Conservation (phyloP, 1,140 invertebrate genomes). For the Diabrotica undecimpunctata region DNA sequence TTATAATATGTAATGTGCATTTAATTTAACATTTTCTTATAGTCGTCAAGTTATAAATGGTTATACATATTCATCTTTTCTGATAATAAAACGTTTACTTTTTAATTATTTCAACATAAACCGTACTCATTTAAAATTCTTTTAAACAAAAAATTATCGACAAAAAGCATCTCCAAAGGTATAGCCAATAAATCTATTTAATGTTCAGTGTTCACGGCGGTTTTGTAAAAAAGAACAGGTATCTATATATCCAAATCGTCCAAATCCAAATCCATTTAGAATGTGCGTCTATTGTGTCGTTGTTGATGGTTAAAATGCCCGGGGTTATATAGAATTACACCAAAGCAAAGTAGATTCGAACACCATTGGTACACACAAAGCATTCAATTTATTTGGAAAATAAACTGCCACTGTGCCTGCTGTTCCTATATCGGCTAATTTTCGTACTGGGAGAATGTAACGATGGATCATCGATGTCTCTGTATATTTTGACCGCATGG, state of each 20-base stretch:
- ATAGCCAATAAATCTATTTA: slow-evolving; percentile 1
- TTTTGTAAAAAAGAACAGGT: not conserved
- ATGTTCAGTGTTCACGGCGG: not conserved
- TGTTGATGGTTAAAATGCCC: not conserved
- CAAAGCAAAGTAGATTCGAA: not conserved
- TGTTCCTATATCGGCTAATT: not conserved
- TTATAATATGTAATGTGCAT: no score
- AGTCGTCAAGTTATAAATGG: no score
- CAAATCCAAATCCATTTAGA: slow-evolving; percentile 2
- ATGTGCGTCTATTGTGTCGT: not conserved
- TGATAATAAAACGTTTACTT: no score
- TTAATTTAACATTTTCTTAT: no score
- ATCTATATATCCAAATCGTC: not conserved
- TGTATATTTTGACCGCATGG: no score
- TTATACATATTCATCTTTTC: no score
- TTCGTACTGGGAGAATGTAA: not conserved
- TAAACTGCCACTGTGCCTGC: not conserved
- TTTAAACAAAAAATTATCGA: not conserved
- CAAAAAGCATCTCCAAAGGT: not conserved
- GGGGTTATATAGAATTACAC: slow-evolving; percentile 2
- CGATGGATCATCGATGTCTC: not conserved
- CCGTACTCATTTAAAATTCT: no score
- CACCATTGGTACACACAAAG: not conserved
- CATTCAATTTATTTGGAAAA: slow-evolving; percentile 3
- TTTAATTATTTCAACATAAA: no score